Evolutionary conservation across 2,113 vertebrate genomes (phyloP).

Genomic region (Psettodes erumei): DNA sequence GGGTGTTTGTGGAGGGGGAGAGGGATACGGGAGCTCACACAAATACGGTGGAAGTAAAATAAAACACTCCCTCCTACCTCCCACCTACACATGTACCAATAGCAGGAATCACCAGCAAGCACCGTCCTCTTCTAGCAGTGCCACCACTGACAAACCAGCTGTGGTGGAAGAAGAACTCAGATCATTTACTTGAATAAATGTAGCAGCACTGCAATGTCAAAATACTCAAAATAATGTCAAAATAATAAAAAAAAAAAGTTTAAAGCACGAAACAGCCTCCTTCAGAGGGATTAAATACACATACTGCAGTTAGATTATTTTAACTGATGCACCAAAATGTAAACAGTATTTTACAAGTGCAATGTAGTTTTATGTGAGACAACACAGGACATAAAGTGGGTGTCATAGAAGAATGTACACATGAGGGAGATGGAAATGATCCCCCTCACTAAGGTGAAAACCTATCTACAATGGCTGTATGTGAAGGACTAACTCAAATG

Average conservation of each 20-base stretch:
- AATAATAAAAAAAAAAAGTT: too few species aligned
- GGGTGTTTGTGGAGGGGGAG: conserved; percentile 1
- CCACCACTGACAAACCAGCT: background rate
- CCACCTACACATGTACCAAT: conserved; percentile 13
- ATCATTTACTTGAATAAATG: background rate
- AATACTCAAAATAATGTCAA: background rate
- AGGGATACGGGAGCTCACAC: conserved; percentile 1
- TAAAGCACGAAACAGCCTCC: background rate
- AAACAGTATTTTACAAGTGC: background rate
- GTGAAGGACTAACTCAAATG: too few species aligned
- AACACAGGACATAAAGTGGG: background rate
- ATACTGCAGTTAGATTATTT: background rate
- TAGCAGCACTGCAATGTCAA: background rate
- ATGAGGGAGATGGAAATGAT: too few species aligned
- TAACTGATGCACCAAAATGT: background rate
- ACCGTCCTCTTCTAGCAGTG: background rate
- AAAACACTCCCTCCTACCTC: conserved; percentile 7
- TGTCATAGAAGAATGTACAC: background rate
- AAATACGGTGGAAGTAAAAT: conserved; percentile 40
- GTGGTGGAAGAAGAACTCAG: background rate
- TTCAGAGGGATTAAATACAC: background rate
- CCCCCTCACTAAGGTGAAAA: too few species aligned
- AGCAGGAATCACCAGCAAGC: background rate
- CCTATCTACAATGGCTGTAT: too few species aligned
- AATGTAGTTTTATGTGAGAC: background rate